Percentiles rank a stretch among this genome's conserved stretches.
Conservation (phyloP, 2,113 vertebrate genomes). For the Rhabdomys dilectus region DNA sequence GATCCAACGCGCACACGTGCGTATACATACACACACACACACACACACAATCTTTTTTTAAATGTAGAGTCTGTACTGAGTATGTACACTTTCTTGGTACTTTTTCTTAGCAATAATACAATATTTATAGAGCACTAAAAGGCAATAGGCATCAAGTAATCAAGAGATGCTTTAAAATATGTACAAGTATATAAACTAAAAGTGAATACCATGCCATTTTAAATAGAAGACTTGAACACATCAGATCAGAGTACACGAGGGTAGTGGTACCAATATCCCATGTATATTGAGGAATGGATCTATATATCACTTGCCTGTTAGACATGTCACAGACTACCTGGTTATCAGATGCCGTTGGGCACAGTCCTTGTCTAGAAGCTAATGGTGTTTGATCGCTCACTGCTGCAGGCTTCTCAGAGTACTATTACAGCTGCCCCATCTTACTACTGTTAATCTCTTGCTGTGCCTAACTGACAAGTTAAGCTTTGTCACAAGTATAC, state of each 20-base stretch:
- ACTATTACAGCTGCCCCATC: neutral
- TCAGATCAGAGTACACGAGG: neutral
- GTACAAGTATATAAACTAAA: neutral
- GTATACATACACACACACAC: accelerated
- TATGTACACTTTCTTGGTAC: neutral
- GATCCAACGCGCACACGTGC: too few species aligned
- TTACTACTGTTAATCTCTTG: neutral
- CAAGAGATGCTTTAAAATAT: neutral
- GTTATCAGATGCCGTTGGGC: neutral
- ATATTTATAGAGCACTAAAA: neutral
- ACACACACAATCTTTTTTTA: neutral
- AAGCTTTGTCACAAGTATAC: neutral
- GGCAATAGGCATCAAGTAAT: neutral
- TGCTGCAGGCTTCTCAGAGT: neutral
- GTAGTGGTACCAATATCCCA: neutral
- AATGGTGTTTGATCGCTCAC: neutral
- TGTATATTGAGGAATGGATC: neutral
- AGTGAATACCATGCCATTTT: neutral
- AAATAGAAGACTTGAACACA: neutral
- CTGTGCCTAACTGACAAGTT: neutral
- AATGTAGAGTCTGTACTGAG: neutral
- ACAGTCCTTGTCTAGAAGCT: neutral
- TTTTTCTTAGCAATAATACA: neutral
- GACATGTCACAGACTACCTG: neutral
- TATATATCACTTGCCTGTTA: neutral